phyloP scores from a whole-genome alignment of 2,888 invertebrate genomes.

The Ectobius pallidus region DNA sequence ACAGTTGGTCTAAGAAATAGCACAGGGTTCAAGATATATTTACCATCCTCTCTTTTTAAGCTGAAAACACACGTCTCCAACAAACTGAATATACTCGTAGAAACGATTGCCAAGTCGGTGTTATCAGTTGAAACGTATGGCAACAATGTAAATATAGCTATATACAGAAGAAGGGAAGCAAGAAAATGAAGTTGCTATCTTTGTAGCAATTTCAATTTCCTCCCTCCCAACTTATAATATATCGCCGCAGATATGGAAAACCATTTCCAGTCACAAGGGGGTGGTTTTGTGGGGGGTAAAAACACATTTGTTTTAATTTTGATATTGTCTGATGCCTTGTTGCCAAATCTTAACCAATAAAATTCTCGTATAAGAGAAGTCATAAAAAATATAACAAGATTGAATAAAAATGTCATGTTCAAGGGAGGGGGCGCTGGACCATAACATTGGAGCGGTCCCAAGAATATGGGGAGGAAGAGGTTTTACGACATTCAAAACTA shows the following conservation, averaged over 20 bases:
- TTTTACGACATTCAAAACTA: constrained; percentile 5
- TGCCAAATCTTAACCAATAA: constrained; percentile 18
- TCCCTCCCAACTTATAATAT: constrained; percentile 5
- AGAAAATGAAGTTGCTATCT: too few relatives aligned
- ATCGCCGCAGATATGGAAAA: constrained; percentile 13
- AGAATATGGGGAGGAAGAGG: background rate
- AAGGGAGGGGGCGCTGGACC: background rate
- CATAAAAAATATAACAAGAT: constrained; percentile 28
- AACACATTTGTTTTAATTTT: constrained; percentile 26
- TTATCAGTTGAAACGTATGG: too few relatives aligned
- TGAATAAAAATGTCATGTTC: constrained; percentile 16
- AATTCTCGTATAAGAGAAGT: background rate
- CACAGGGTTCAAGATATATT: too few relatives aligned
- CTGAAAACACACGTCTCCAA: too few relatives aligned
- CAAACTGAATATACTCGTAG: too few relatives aligned
- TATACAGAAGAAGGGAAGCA: too few relatives aligned
- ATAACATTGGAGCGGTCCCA: background rate
- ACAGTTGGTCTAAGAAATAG: too few relatives aligned
- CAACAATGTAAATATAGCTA: too few relatives aligned
- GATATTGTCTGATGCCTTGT: constrained; percentile 1
- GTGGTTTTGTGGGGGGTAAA: background rate
- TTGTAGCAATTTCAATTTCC: constrained; percentile 26
- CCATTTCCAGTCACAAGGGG: background rate
- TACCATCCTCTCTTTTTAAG: too few relatives aligned
- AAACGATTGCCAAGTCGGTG: too few relatives aligned